phyloP scores from a whole-genome alignment of 2,797 vertebrate species.

The Neolamprologus multifasciatus region DNA sequence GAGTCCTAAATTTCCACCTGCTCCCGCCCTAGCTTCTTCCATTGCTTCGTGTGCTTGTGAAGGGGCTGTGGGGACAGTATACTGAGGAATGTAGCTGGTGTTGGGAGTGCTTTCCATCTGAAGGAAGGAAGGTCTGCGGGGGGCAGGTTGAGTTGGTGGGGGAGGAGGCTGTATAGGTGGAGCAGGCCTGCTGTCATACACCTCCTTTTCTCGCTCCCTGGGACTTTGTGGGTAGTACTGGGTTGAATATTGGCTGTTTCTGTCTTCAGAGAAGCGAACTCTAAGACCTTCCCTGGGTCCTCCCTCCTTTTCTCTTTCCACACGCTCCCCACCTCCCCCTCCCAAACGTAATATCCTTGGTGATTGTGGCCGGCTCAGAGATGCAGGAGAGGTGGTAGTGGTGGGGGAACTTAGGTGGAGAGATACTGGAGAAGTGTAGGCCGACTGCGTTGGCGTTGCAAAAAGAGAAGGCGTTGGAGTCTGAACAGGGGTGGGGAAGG shows the following conservation, averaged over 20 bases:
- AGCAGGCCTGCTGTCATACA: slow-evolving; percentile 73
- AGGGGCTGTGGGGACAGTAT: slow-evolving; percentile 62
- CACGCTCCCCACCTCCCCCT: slow-evolving; percentile 56
- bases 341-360: slow-evolving; percentile 71
- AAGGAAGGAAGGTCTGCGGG: slow-evolving; percentile 73
- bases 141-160: slow-evolving; percentile 62
- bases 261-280: slow-evolving; percentile 76
- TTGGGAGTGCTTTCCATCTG: slow-evolving; percentile 68
- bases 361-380: slow-evolving; percentile 74
- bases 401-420: slow-evolving; percentile 67
- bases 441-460: slow-evolving; percentile 63
- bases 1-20: slow-evolving; percentile 70
- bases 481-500: slow-evolving; percentile 63
- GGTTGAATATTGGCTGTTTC: slow-evolving; percentile 59
- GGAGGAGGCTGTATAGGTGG: slow-evolving; percentile 61
- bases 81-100: slow-evolving; percentile 65
- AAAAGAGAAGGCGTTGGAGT: slow-evolving; percentile 74
- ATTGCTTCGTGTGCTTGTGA: slow-evolving; percentile 42
- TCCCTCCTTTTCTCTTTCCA: slow-evolving; percentile 57
- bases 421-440: slow-evolving; percentile 71
- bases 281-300: slow-evolving; percentile 69
- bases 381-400: slow-evolving; percentile 63
- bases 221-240: slow-evolving; percentile 61
- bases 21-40: slow-evolving; percentile 23
- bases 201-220: slow-evolving; percentile 66